These are phyloP conservation scores for Craseonycteris thonglongyai DNA, from an alignment of 2,113 vertebrate genomes.

Conservation along the genomic window DNA sequence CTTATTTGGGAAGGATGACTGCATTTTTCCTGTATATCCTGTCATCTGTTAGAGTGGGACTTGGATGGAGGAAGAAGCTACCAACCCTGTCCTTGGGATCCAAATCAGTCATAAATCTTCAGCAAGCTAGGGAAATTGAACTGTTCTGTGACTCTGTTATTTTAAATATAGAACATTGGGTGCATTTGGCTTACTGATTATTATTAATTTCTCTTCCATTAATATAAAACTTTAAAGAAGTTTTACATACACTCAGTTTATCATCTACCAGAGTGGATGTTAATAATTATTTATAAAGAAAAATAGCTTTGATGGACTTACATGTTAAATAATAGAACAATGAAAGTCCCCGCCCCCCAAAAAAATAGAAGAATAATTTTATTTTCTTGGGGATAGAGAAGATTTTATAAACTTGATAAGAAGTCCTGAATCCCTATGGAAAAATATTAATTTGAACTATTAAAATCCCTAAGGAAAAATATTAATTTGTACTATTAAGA, in stretches of 20 bases:
- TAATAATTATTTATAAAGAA: background rate
- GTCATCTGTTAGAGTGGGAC: background rate
- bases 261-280: background rate
- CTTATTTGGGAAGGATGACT: constrained; percentile 19
- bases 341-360: background rate
- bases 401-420: background rate
- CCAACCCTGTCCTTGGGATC: background rate
- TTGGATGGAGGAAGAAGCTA: background rate
- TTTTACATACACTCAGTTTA: background rate
- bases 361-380: background rate
- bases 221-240: background rate
- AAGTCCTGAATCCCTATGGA: background rate
- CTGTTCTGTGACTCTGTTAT: background rate
- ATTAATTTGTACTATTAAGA: too few relatives aligned
- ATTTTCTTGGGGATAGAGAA: background rate
- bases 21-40: background rate
- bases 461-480: background rate
- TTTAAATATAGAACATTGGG: background rate
- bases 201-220: background rate
- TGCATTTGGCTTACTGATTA: background rate
- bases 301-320: background rate
- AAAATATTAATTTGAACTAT: too few relatives aligned
- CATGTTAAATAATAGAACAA: background rate
- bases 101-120: constrained; percentile 9
- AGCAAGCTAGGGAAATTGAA: background rate